These are phyloP conservation scores for Nibea albiflora DNA, from an alignment of 2,113 vertebrate species.

Conservation along the genomic window DNA sequence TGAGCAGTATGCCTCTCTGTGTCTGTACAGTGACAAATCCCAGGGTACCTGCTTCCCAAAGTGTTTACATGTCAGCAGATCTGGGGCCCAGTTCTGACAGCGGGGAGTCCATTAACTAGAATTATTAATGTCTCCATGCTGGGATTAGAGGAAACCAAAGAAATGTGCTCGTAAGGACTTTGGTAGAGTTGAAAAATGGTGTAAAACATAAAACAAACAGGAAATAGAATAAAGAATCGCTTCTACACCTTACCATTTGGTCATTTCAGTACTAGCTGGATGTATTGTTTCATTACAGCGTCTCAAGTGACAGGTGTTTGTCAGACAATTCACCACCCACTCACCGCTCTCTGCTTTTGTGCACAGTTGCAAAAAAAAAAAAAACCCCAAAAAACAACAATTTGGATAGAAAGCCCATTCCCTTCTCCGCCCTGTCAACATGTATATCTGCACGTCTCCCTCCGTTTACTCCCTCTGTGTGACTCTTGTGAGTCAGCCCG, in stretches of 20 bases:
- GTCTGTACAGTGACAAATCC: conserved; percentile 36
- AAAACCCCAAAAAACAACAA: background rate
- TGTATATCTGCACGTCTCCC: background rate
- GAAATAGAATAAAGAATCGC: background rate
- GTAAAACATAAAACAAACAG: background rate
- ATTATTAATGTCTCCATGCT: conserved; percentile 2
- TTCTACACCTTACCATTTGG: background rate
- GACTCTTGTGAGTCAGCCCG: background rate
- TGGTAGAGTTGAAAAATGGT: background rate
- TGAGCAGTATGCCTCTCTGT: conserved; percentile 7
- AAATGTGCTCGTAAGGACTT: background rate
- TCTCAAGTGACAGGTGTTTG: conserved; percentile 21
- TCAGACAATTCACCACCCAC: conserved; percentile 11
- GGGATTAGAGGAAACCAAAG: background rate
- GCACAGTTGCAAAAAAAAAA: conserved; percentile 1
- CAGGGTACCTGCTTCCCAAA: conserved; percentile 26
- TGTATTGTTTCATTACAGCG: background rate
- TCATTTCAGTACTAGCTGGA: background rate
- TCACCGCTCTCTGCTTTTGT: conserved; percentile 3
- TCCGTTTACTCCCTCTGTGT: background rate
- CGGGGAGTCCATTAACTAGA: background rate
- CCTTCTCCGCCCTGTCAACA: conserved; percentile 15
- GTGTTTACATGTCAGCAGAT: conserved; percentile 44
- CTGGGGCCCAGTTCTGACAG: conserved; percentile 23
- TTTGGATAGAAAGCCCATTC: conserved; percentile 15